Evolutionary conservation across 1,140 invertebrate species (phyloP).

Genomic region (Heliothis virescens): DNA sequence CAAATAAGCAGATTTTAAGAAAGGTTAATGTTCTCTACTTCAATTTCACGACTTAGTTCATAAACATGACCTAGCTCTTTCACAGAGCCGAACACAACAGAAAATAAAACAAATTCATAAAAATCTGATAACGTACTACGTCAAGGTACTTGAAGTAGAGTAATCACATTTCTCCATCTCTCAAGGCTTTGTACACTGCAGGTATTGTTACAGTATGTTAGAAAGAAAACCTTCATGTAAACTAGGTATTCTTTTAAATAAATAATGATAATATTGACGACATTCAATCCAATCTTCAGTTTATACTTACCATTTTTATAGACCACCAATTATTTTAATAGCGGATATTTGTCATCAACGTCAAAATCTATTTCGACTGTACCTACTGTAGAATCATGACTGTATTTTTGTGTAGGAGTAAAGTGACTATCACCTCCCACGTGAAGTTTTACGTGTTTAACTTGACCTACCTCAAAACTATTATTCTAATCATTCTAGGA

Average conservation of each 20-base stretch:
- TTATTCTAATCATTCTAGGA: not conserved
- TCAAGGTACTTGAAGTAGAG: constrained; percentile 7
- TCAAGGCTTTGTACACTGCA: constrained; percentile 1
- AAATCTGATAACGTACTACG: constrained; percentile 7
- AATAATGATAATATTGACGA: too few relatives aligned
- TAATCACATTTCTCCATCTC: constrained; percentile 21
- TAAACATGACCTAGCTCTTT: not conserved
- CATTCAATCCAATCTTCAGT: too few relatives aligned
- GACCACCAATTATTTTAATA: too few relatives aligned
- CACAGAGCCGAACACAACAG: not conserved
- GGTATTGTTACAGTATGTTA: not conserved
- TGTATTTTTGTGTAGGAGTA: not conserved
- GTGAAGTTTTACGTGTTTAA: not conserved
- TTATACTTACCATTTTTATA: too few relatives aligned
- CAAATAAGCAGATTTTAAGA: too few relatives aligned
- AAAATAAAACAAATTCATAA: constrained; percentile 12
- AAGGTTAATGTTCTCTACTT: not conserved
- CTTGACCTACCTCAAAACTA: not conserved
- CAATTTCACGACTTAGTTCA: not conserved
- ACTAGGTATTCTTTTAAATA: too few relatives aligned
- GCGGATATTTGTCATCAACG: not conserved
- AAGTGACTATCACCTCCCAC: not conserved
- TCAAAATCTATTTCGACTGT: not conserved
- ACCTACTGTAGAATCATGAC: not conserved
- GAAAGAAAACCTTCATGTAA: too few relatives aligned